phyloP scores from a whole-genome alignment of 2,113 vertebrate species.

The Lontra canadensis region DNA sequence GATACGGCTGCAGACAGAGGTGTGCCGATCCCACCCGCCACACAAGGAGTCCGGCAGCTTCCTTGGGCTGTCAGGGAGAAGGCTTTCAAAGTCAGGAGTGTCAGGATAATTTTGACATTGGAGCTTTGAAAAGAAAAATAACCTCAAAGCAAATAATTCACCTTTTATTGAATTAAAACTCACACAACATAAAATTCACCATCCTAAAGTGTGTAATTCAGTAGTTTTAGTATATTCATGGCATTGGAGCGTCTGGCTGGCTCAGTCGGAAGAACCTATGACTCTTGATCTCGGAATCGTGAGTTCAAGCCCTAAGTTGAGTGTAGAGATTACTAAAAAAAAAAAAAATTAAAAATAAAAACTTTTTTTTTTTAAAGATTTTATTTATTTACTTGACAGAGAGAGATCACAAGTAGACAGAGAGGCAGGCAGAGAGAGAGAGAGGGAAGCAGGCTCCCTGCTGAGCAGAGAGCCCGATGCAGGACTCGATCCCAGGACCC shows the following conservation, averaged over 20 bases:
- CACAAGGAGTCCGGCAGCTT: rapidly evolving
- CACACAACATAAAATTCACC: not conserved
- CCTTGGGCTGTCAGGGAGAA: not conserved
- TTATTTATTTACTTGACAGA: no score
- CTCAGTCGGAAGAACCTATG: not conserved
- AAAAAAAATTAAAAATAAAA: not conserved
- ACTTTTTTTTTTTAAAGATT: no score
- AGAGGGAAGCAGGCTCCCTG: no score
- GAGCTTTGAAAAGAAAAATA: not conserved
- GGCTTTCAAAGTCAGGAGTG: not conserved
- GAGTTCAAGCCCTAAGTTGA: not conserved
- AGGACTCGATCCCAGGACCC: no score
- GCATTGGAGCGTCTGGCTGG: not conserved
- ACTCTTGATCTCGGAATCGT: not conserved
- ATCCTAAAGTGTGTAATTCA: not conserved
- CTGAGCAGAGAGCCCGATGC: no score
- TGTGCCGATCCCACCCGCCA: not conserved
- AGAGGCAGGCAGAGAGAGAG: no score
- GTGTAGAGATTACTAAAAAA: not conserved
- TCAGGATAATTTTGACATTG: not conserved
- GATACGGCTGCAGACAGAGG: not conserved
- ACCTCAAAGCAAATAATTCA: not conserved
- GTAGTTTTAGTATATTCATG: not conserved
- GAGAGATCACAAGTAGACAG: no score
- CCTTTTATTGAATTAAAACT: not conserved